Evolutionary conservation across 2,797 vertebrate genomes (phyloP).

Genomic region (Myiotriccus ornatus): DNA sequence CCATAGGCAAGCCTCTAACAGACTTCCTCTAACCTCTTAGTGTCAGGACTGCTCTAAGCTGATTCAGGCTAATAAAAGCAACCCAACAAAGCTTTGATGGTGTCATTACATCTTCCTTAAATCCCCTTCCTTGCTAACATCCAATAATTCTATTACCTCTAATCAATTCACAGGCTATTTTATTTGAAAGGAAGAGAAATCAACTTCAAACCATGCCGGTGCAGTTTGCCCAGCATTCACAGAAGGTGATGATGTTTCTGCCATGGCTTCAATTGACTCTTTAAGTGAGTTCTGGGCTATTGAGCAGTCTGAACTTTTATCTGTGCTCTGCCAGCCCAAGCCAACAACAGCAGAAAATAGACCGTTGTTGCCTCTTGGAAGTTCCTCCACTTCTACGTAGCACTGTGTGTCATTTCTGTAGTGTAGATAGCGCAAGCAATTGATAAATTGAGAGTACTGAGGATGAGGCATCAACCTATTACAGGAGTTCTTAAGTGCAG

Average conservation of each 20-base stretch:
- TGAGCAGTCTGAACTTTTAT: not conserved
- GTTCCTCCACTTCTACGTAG: not conserved
- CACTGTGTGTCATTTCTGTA: not conserved
- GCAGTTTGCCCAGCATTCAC: not conserved
- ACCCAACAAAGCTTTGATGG: conserved; percentile 72
- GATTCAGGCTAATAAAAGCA: conserved; percentile 72
- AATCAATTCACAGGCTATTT: conserved; percentile 63
- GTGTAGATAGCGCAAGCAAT: not conserved
- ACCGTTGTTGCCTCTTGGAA: not conserved
- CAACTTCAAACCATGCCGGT: not conserved
- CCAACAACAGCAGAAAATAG: not conserved
- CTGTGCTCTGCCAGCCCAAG: not conserved
- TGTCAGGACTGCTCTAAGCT: conserved; percentile 62
- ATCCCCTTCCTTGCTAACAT: conserved; percentile 62
- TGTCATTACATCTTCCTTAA: conserved; percentile 67
- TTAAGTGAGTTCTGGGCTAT: conserved; percentile 25
- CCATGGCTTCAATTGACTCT: conserved; percentile 37
- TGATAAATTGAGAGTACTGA: not conserved
- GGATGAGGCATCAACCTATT: not conserved
- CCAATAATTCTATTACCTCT: conserved; percentile 56
- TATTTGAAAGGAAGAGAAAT: conserved; percentile 53
- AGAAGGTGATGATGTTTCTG: not conserved
- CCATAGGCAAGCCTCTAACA: conserved; percentile 68
- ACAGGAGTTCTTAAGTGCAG: not conserved
- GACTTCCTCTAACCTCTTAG: conserved; percentile 67